Base-by-base conservation (phyloP, 2,113 vertebrate genomes). In the Rattus rattus region DNA sequence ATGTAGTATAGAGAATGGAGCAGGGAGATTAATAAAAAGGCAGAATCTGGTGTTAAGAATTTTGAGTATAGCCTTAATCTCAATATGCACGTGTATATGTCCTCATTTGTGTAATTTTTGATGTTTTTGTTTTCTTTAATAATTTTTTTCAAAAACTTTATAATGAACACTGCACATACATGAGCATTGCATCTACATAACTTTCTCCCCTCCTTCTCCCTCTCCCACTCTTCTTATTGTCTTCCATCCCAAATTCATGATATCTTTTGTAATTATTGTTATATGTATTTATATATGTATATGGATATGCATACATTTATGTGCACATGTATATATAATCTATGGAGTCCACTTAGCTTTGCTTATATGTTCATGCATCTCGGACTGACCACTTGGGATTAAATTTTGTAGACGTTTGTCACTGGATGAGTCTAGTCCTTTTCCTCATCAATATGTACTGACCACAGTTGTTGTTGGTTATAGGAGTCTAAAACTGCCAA, bases 21-120 rank as follows among this genome's bases (percentile, higher is more conserved):
- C 97, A 59, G 47, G 8, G n/a, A 91, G 20, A 69, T 94, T 87
- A 77, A 94, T 90, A 76, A 67, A 69, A 67, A 92, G 77, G 89
- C 65, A 59, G 80, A 98, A 96, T 96, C 54, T 96, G 97, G 98
- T 97, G 98, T 98, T 94, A 97, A 97, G 77, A 92, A 98, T 92
- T 91, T 97, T 96, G 77, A 95, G 93, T 56, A 69, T 84, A 87
- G 61, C 81, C 94, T 96, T 96, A 52, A 93, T 84, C 8, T 92
- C 61, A 43, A 67, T 26, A 91, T 69, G 63, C 59, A 69, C 14
- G 47, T 92, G 33, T 33, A 67, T 36, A 56, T 85, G 26, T 67
- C 17, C 13, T 96, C 49, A 11, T 26, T 89, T 94, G n/a, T 49
- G 28, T 47, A 49, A 26, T 79, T 61, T 93, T 86, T 49, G 1